These are phyloP conservation scores for Himantopus leucocephalus DNA, from an alignment of 2,113 vertebrate species.

Conservation along the genomic window DNA sequence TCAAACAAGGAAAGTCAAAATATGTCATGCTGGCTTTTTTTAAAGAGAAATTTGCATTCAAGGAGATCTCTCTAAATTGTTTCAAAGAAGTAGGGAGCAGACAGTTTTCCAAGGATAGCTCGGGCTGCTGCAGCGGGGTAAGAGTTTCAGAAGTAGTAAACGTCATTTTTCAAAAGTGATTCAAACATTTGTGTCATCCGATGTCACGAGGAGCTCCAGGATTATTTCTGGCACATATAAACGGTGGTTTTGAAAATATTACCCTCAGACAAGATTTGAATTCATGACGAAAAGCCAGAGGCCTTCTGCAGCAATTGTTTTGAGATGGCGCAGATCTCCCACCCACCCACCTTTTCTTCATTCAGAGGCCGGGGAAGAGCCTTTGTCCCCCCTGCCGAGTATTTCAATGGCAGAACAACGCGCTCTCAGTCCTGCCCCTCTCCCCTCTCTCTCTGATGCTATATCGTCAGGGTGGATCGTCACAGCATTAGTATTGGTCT, in stretches of 20 bases:
- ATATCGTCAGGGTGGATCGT: neutral
- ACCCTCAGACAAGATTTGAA: neutral
- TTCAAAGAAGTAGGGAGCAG: neutral
- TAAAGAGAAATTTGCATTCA: neutral
- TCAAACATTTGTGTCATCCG: neutral
- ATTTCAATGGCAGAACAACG: neutral
- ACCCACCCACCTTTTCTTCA: neutral
- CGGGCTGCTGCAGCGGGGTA: neutral
- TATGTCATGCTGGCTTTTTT: conserved; percentile 23
- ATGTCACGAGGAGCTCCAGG: neutral
- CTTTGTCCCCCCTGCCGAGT: neutral
- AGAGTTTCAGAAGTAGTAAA: neutral
- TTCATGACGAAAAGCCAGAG: neutral
- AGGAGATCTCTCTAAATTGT: neutral
- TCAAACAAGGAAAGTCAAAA: conserved; percentile 63
- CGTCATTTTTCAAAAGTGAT: neutral
- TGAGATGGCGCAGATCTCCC: neutral
- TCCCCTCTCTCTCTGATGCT: neutral
- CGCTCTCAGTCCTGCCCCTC: neutral
- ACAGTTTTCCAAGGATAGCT: neutral
- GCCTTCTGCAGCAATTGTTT: neutral
- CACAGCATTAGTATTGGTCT: neutral
- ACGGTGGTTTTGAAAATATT: neutral
- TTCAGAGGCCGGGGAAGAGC: neutral
- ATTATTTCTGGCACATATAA: neutral